phyloP scores from a whole-genome alignment of 2,113 vertebrate species.

The Poeciliopsis turrubarensis region DNA sequence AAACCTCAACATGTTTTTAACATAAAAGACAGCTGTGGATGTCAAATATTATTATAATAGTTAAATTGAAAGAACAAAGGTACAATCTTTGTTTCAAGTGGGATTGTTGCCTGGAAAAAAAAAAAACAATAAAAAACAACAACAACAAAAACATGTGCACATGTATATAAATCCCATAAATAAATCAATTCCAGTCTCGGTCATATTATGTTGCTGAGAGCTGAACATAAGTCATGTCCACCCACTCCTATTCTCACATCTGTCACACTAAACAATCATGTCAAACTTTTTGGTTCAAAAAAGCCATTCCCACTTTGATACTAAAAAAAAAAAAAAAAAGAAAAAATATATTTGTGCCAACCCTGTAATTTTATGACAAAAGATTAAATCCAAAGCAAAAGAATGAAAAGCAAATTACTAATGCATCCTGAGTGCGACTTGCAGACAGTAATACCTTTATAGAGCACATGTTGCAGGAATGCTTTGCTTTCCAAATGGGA shows the following conservation, averaged over 20 bases:
- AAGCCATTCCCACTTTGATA: constrained; percentile 44
- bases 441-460: constrained; percentile 30
- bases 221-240: constrained; percentile 71
- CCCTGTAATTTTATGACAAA: constrained; percentile 41
- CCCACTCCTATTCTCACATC: constrained; percentile 72
- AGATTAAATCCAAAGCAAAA: constrained; percentile 38
- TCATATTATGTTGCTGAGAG: constrained; percentile 65
- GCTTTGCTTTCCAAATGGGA: constrained; percentile 42
- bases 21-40: not conserved
- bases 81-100: not conserved
- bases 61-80: not conserved
- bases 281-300: constrained; percentile 62
- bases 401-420: constrained; percentile 28
- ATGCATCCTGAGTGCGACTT: not conserved
- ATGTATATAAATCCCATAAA: constrained; percentile 40
- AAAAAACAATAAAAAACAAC: not conserved
- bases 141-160: not conserved
- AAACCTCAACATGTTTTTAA: not conserved
- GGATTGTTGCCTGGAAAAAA: not conserved
- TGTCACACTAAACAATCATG: constrained; percentile 76
- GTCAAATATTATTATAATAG: not conserved
- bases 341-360: constrained; percentile 49
- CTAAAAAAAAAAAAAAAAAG: constrained; percentile 31
- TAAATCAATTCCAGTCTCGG: constrained; percentile 69
- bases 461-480: constrained; percentile 23